Evolutionary conservation across 1,140 invertebrate genomes (phyloP), one percentile per base, ranked within the genome.

Genomic region (Heliconius hewitsoni): DNA sequence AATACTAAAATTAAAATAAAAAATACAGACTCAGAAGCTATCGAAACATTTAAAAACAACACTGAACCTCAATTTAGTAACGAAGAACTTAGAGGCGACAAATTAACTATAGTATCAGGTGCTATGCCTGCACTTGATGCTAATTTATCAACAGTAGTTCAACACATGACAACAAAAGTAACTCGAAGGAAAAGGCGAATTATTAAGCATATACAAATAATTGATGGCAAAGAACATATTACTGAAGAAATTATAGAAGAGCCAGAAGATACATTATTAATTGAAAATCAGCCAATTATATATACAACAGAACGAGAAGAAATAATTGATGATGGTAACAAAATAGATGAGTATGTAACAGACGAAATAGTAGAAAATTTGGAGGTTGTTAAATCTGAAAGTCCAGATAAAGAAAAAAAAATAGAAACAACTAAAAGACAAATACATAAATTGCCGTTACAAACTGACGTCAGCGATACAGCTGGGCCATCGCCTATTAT

Each of bases 181-280:
- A 92, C 87, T 39, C 89, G 96, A 84, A 97, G 95, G 89, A 96
- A 95, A 79, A 95, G 95, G 84, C 96, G 95, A 71, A 96, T 97
- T 23, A 97, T 97, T 52, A 96, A 97, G 83, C 96, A 96, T 85
- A 96, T 97, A 16, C 96, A 96, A 0, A 96, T 98, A 9, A 96
- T 98, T 76, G 96, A 98, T 91, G 97, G 97, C 1, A 97, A 97
- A 93, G 96, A 97, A 91, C 95, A 96, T 77, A 95, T 96, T 0
- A 96, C 95, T 2, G 97, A 97, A 92, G 96, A 97, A 94, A 93
- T 97, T 0, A 95, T 97, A 81, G 96, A 97, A 91, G 96, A 97
- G 90, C 96, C 97, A 55, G 96, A 97, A 86, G 96, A 97, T 86
- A 89, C 91, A 8, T 88, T 93, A 88, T 82, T 91, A 13, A 85